A percentile compares a stretch with the other conserved stretches of the same genome.
Conservation (phyloP, 2,113 vertebrate genomes). For the Empidonax alnorum region DNA sequence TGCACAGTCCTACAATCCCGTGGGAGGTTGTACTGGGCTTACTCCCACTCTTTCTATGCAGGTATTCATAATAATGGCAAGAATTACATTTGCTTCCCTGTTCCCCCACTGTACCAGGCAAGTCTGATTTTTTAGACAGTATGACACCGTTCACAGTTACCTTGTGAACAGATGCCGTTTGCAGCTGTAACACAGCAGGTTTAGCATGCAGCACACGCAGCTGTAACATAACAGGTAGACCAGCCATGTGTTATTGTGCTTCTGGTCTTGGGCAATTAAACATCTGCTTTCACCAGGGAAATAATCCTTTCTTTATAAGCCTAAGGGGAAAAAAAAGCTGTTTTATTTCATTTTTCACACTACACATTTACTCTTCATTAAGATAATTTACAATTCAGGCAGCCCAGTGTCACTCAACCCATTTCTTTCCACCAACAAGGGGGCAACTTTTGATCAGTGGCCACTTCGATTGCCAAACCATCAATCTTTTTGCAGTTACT, state of each 20-base stretch:
- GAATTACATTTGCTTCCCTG: neutral
- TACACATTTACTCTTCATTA: neutral
- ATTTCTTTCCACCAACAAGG: neutral
- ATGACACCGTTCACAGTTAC: neutral
- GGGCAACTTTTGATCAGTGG: neutral
- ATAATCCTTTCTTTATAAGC: neutral
- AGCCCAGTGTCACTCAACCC: neutral
- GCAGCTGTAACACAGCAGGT: neutral
- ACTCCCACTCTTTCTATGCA: neutral
- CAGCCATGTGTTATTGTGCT: neutral
- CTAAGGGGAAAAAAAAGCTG: neutral
- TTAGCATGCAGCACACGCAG: neutral
- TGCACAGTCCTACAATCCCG: rapidly evolving
- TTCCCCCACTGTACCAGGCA: neutral
- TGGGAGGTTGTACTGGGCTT: rapidly evolving
- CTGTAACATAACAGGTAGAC: neutral
- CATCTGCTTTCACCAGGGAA: conserved; percentile 44
- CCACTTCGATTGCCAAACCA: neutral
- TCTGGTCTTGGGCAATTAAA: conserved; percentile 36
- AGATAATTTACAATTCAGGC: neutral
- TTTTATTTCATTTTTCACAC: conserved; percentile 22
- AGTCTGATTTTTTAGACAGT: neutral
- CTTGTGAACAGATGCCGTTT: neutral
- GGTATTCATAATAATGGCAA: neutral
- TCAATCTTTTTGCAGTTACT: neutral